These are phyloP conservation scores for Drosophila bipectinata DNA, from an alignment of 1,140 invertebrate genomes.

Conservation along the genomic window DNA sequence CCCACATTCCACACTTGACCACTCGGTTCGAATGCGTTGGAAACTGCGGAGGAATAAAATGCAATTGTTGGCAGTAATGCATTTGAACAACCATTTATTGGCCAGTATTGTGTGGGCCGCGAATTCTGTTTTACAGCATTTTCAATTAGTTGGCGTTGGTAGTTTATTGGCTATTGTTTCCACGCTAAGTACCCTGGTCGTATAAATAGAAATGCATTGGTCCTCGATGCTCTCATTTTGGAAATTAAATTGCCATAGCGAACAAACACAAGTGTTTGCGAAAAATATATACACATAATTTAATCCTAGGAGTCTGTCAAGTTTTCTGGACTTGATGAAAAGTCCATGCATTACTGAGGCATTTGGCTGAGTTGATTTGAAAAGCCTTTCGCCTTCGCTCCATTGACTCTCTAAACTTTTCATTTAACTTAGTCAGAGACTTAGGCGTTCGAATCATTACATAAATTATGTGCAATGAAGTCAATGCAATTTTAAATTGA, in stretches of 20 bases:
- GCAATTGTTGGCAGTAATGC: conserved; percentile 46
- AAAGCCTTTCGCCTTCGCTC: conserved; percentile 10
- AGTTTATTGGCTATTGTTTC: conserved; percentile 80
- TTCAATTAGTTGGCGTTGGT: conserved; percentile 73
- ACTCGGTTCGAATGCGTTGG: conserved; percentile 3
- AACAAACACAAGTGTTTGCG: conserved; percentile 37
- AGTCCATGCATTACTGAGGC: conserved; percentile 6
- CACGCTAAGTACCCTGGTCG: conserved; percentile 60
- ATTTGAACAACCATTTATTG: conserved; percentile 67
- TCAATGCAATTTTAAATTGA: conserved; percentile 33
- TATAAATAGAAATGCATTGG: conserved; percentile 25
- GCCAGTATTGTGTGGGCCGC: conserved; percentile 56
- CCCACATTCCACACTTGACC: conserved; percentile 4
- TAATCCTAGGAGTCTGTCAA: background rate
- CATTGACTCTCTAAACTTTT: conserved; percentile 30
- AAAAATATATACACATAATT: background rate
- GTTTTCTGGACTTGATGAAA: conserved; percentile 9
- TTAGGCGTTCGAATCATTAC: conserved; percentile 5
- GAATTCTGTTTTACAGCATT: conserved; percentile 74
- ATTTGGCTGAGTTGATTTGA: conserved; percentile 24
- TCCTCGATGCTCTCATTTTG: conserved; percentile 41
- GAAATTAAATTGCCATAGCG: conserved; percentile 54
- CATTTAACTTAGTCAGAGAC: conserved; percentile 21
- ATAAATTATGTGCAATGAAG: conserved; percentile 44
- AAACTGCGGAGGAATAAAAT: conserved; percentile 35